Conservation (phyloP, 1,140 invertebrate genomes). For the Andricus grossulariae region DNA sequence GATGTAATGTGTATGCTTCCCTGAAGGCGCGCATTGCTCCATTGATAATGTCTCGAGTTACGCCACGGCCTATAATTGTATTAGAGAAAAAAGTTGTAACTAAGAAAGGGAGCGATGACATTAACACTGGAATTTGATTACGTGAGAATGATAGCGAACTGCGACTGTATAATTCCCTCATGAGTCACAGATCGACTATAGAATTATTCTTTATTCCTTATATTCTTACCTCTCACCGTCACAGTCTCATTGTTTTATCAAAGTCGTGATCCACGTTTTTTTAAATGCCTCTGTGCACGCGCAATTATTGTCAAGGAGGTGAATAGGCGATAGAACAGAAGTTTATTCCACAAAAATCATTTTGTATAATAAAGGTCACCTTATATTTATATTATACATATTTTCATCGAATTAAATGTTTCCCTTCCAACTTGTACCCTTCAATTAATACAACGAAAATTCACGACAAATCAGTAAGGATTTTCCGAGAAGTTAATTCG, state of each 20-base stretch:
- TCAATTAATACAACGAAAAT: too few species aligned
- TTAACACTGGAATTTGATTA: conserved; percentile 31
- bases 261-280: conserved; percentile 18
- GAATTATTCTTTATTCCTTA: conserved; percentile 27
- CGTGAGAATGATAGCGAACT: conserved; percentile 17
- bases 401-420: too few species aligned
- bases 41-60: conserved; percentile 28
- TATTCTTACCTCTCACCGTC: conserved; percentile 10
- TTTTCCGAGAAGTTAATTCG: too few species aligned
- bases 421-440: rapidly evolving
- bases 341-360: background rate
- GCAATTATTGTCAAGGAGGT: conserved; percentile 15
- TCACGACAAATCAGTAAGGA: too few species aligned
- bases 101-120: conserved; percentile 24
- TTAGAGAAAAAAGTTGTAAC: conserved; percentile 13
- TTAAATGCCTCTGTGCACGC: background rate
- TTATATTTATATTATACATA: too few species aligned
- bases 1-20: background rate
- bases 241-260: conserved; percentile 10
- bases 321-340: background rate
- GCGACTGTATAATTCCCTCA: conserved; percentile 27
- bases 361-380: conserved; percentile 3
- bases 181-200: conserved; percentile 18
- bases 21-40: background rate
- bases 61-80: conserved; percentile 14